These are phyloP conservation scores for Anthopleura sola DNA, from an alignment of 64 coral and sea anemone genomes.

Conservation along the genomic window DNA sequence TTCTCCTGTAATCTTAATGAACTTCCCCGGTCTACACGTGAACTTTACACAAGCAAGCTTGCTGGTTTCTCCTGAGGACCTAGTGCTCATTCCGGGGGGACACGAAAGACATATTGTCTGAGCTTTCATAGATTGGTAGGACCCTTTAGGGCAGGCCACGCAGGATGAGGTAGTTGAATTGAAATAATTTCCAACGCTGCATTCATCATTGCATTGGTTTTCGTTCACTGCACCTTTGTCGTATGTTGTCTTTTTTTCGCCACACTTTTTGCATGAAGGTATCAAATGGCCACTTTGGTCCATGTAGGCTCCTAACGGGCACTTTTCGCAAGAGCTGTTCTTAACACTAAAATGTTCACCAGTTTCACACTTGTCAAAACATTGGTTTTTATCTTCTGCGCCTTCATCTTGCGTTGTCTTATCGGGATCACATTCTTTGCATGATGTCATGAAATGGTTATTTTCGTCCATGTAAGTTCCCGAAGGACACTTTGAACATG, in stretches of 20 bases:
- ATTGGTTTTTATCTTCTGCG: neutral
- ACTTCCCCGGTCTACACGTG: conserved; percentile 10
- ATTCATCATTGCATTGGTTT: neutral
- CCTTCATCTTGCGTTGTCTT: neutral
- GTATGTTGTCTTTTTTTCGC: neutral
- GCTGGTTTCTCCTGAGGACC: neutral
- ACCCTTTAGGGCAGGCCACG: neutral
- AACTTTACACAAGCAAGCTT: neutral
- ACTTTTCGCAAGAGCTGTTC: neutral
- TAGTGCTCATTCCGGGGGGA: conserved; percentile 4
- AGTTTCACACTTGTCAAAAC: neutral
- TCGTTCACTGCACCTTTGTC: neutral
- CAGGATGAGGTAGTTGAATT: neutral
- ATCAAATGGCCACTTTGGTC: neutral
- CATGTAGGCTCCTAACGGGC: neutral
- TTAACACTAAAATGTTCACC: neutral
- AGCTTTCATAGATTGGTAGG: neutral
- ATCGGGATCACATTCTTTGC: neutral
- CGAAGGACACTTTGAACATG: neutral
- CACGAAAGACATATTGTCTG: neutral
- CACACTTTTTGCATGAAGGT: neutral
- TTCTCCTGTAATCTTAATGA: neutral
- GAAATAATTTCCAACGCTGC: neutral
- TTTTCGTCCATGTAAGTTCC: neutral
- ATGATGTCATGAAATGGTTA: neutral